phyloP scores from a whole-genome alignment of 2,797 vertebrate genomes.

The Harpagifer antarcticus region DNA sequence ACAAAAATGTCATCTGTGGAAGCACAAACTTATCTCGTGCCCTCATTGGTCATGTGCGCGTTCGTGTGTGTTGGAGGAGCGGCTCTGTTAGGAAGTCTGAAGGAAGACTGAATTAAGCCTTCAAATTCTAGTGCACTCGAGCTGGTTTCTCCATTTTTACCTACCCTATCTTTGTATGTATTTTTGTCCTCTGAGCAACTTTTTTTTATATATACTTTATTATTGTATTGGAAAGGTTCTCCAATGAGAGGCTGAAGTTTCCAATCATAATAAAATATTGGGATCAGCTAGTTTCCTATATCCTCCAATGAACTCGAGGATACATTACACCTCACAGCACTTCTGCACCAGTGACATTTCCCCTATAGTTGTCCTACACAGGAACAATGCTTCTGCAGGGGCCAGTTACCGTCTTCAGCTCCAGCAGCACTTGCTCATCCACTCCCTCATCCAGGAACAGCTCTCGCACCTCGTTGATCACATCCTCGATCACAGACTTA shows the following conservation, averaged over 20 bases:
- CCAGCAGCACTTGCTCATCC: constrained; percentile 97
- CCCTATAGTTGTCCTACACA: not conserved
- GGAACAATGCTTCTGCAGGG: not conserved
- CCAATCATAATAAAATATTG: not conserved
- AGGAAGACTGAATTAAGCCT: no score
- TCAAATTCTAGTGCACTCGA: no score
- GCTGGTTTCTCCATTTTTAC: no score
- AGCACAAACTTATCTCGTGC: no score
- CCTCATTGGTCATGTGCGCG: no score
- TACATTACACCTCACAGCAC: not conserved
- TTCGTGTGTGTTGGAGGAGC: no score
- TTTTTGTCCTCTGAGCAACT: no score
- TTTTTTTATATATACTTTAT: not conserved
- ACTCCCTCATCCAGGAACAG: constrained; percentile 98
- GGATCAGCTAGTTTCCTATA: not conserved
- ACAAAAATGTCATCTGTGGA: no score
- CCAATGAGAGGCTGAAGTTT: not conserved
- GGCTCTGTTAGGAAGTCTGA: no score
- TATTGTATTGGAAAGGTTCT: not conserved
- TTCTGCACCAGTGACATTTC: not conserved
- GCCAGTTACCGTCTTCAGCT: constrained; percentile 92
- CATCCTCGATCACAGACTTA: constrained; percentile 97
- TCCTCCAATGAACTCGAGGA: no score
- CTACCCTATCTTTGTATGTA: no score
- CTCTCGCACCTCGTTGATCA: constrained; percentile 97